Conservation (phyloP, 2,797 vertebrate genomes). For the Enteromius trimaculatus region DNA sequence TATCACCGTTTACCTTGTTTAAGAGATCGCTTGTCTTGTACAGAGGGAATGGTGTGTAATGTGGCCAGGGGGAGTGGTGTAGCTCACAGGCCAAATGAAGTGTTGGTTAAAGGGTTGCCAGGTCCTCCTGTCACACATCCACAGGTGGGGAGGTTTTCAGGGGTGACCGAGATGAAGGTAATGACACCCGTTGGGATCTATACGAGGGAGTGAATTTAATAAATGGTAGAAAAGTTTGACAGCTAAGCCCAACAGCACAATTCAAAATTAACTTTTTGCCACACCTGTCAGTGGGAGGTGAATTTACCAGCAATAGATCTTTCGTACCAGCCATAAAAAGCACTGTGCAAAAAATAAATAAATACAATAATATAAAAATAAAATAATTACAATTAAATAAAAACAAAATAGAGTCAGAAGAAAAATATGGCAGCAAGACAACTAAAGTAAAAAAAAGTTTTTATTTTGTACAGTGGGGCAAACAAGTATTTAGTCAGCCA, state of each 20-base stretch:
- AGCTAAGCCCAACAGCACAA: not conserved
- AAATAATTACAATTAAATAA: too few relatives aligned
- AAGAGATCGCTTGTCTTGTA: not conserved
- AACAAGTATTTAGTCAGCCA: too few relatives aligned
- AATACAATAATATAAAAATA: not conserved
- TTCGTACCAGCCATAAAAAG: not conserved
- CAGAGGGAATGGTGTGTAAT: not conserved
- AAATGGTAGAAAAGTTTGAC: conserved; percentile 16
- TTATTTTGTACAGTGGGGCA: too few relatives aligned
- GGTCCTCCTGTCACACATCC: not conserved
- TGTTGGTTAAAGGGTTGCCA: conserved; percentile 1
- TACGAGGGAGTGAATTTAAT: conserved; percentile 1
- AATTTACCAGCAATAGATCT: not conserved
- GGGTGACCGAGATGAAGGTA: conserved; percentile 26
- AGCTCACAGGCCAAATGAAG: conserved; percentile 10
- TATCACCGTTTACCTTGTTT: not conserved
- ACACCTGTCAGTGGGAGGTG: not conserved
- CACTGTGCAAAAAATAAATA: not conserved
- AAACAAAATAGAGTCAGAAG: too few relatives aligned
- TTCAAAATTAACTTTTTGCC: not conserved
- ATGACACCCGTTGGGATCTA: conserved; percentile 32
- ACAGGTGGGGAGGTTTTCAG: not conserved
- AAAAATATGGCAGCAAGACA: too few relatives aligned
- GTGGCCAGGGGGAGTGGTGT: not conserved
- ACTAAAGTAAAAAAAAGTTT: too few relatives aligned